Conservation (phyloP, 64 coral and sea anemone genomes). For the Montipora foliosa region DNA sequence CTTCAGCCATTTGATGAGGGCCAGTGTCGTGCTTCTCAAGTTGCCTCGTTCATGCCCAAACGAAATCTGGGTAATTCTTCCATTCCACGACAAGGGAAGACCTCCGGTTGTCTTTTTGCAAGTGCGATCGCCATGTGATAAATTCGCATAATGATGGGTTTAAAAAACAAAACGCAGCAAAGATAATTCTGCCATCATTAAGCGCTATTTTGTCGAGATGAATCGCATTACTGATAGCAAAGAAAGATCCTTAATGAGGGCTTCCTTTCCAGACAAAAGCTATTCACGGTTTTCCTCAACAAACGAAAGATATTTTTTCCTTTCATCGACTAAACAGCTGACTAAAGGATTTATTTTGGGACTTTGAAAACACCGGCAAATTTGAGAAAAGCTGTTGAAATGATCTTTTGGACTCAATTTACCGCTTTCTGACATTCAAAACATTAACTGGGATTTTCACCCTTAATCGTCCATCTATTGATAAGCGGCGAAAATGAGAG, state of each 20-base stretch:
- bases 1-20: too few species aligned
- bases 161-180: constrained; percentile 52
- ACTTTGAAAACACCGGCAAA: not conserved
- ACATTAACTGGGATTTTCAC: constrained; percentile 8
- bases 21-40: too few species aligned
- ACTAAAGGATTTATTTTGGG: not conserved
- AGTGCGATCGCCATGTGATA: not conserved
- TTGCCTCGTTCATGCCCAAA: too few species aligned
- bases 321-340: not conserved
- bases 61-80: too few species aligned
- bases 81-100: too few species aligned
- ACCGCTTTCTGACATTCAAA: constrained; percentile 40
- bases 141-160: constrained; percentile 48
- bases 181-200: constrained; percentile 73
- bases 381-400: not conserved
- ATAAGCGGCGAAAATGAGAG: constrained; percentile 60
- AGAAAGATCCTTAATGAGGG: constrained; percentile 77
- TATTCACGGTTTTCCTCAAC: constrained; percentile 74
- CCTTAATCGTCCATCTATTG: constrained; percentile 47
- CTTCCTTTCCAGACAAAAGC: constrained; percentile 69
- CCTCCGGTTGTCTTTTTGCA: too few species aligned
- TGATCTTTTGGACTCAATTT: not conserved
- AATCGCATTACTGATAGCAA: constrained; percentile 60
- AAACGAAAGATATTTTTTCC: constrained; percentile 37
- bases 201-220: constrained; percentile 69